Evolutionary conservation across 2,113 vertebrate species (phyloP).

Genomic region (Xenopus borealis): DNA sequence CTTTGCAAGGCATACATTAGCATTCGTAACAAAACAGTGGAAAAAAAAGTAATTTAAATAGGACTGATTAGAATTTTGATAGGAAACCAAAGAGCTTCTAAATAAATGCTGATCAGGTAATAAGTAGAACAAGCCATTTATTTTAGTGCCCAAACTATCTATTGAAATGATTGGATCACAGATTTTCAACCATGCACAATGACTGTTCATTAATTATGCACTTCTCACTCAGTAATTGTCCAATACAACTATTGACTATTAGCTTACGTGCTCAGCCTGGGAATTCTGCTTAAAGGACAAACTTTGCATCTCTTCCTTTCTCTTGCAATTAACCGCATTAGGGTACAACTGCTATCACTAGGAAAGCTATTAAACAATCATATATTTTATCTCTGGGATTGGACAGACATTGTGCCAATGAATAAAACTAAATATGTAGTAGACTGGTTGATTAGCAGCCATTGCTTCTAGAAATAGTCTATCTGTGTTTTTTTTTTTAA

Average conservation of each 20-base stretch:
- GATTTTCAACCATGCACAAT: conserved; percentile 47
- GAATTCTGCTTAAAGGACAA: conserved; percentile 43
- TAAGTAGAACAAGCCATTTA: conserved; percentile 57
- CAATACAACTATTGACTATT: conserved; percentile 52
- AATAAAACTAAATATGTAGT: conserved; percentile 8
- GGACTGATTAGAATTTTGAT: conserved; percentile 55
- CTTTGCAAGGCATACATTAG: conserved; percentile 56
- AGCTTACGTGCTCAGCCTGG: conserved; percentile 37
- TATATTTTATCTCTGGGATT: not conserved
- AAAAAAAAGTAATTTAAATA: conserved; percentile 55
- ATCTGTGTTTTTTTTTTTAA: conserved; percentile 4
- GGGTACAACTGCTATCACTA: conserved; percentile 3
- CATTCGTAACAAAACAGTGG: conserved; percentile 55
- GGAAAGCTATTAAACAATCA: conserved; percentile 32
- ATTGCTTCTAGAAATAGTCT: not conserved
- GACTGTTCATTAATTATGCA: conserved; percentile 55
- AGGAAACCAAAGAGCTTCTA: conserved; percentile 54
- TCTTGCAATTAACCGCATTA: conserved; percentile 25
- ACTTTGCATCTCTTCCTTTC: conserved; percentile 31
- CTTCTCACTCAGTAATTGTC: conserved; percentile 51
- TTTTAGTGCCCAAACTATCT: conserved; percentile 51
- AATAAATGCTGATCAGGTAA: conserved; percentile 55
- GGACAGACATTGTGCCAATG: not conserved
- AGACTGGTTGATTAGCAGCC: conserved; percentile 8
- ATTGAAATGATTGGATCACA: conserved; percentile 49